Conservation (phyloP, 2,113 vertebrate species). For the Plestiodon gilberti region DNA sequence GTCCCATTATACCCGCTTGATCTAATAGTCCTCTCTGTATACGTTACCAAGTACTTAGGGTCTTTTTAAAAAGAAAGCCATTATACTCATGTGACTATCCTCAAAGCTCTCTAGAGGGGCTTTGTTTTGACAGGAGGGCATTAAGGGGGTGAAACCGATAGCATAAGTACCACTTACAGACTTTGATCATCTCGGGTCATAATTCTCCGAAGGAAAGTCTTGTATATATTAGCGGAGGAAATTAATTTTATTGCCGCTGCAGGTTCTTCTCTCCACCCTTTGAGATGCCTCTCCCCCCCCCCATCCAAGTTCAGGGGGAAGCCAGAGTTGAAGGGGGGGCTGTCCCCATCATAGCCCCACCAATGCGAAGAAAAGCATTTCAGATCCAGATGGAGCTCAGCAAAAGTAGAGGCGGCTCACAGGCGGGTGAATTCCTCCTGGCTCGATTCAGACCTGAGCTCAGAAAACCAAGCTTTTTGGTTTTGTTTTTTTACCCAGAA, state of each 20-base stretch:
- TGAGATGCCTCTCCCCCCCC: neutral
- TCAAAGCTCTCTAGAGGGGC: slow-evolving; percentile 83
- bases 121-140: slow-evolving; percentile 89
- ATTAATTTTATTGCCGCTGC: slow-evolving; percentile 83
- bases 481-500: too few relatives aligned
- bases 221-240: slow-evolving; percentile 86
- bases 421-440: too few relatives aligned
- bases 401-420: too few relatives aligned
- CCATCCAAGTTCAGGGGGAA: neutral
- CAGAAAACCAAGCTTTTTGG: too few relatives aligned
- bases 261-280: slow-evolving; percentile 51
- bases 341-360: too few relatives aligned
- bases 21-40: slow-evolving; percentile 86
- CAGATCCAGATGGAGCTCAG: neutral
- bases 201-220: slow-evolving; percentile 83
- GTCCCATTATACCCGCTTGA: slow-evolving; percentile 77
- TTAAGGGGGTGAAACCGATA: slow-evolving; percentile 88
- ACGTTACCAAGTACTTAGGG: slow-evolving; percentile 81
- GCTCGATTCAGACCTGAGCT: too few relatives aligned
- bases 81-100: slow-evolving; percentile 81
- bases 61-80: slow-evolving; percentile 71
- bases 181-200: slow-evolving; percentile 85
- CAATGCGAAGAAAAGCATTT: neutral
- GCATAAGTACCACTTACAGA: slow-evolving; percentile 82
- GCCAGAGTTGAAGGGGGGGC: neutral